Percentiles rank a stretch among this genome's conserved stretches.
Evolutionary conservation across 2,113 vertebrate species (phyloP).

Genomic region (Menidia beryllina): DNA sequence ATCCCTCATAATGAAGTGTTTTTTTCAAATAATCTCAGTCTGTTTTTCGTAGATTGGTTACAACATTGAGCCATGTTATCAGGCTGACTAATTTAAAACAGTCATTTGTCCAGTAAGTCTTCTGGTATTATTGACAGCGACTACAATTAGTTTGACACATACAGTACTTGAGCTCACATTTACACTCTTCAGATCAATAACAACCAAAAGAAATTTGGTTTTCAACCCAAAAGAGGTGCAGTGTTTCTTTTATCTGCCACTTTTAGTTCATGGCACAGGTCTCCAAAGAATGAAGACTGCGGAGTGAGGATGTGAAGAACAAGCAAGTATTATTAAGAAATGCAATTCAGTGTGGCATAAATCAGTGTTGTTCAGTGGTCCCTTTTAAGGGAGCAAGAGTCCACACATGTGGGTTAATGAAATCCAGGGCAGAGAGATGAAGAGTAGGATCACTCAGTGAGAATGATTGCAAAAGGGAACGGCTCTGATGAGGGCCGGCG

Average conservation of each 20-base stretch:
- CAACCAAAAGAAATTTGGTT: slow-evolving; percentile 14
- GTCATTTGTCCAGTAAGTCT: neutral
- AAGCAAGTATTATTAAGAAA: slow-evolving; percentile 1
- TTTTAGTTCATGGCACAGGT: slow-evolving; percentile 38
- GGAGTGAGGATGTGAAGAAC: neutral
- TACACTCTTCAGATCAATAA: slow-evolving; percentile 36
- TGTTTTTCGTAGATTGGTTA: neutral
- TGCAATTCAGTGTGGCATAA: neutral
- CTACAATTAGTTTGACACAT: neutral
- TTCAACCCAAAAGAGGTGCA: slow-evolving; percentile 20
- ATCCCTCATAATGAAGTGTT: neutral
- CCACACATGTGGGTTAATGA: slow-evolving; percentile 19
- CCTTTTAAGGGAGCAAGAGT: slow-evolving; percentile 11
- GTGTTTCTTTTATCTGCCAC: slow-evolving; percentile 39
- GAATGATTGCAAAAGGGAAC: slow-evolving; percentile 40
- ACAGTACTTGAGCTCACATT: neutral
- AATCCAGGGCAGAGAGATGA: slow-evolving; percentile 16
- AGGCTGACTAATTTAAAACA: neutral
- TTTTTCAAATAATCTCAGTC: neutral
- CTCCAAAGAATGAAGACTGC: neutral
- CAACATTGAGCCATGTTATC: neutral
- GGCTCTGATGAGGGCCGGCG: slow-evolving; percentile 35
- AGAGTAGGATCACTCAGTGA: slow-evolving; percentile 39
- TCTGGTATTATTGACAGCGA: neutral
- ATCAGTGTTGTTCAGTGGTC: slow-evolving; percentile 25